Percentiles rank a stretch among this genome's conserved stretches.
Evolutionary conservation across 1,140 invertebrate species (phyloP).

Genomic region (Mycetomoellerius zeteki): DNA sequence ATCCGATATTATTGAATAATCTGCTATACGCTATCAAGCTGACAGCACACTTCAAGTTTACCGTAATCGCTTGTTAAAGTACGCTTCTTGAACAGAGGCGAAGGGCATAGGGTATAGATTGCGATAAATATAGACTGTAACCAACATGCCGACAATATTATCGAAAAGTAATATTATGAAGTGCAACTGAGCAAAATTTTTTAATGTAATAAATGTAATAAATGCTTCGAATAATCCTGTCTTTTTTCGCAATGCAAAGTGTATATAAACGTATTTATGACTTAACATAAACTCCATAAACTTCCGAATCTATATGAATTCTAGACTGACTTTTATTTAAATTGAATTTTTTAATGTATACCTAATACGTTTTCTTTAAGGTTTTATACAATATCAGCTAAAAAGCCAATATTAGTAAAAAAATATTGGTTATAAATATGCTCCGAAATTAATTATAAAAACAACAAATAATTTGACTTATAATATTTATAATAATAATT

Average conservation of each 20-base stretch:
- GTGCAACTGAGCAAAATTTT: not conserved
- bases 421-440: no score
- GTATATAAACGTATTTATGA: not conserved
- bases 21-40: conserved; percentile 34
- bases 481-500: no score
- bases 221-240: not conserved
- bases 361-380: not conserved
- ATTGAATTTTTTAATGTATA: no score
- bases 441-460: no score
- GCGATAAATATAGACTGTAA: conserved; percentile 47
- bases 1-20: conserved; percentile 59
- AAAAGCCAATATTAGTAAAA: no score
- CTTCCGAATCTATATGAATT: not conserved
- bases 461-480: no score
- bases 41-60: conserved; percentile 43
- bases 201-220: not conserved
- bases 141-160: conserved; percentile 33
- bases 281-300: not conserved
- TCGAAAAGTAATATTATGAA: conserved; percentile 33
- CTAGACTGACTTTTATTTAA: not conserved
- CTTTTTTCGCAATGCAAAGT: not conserved
- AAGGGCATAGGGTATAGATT: conserved; percentile 48
- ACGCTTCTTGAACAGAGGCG: conserved; percentile 46
- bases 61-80: conserved; percentile 50
- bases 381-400: no score